Base-by-base conservation (phyloP, 2,888 invertebrate species). In the Scaptomyza polygonia region DNA sequence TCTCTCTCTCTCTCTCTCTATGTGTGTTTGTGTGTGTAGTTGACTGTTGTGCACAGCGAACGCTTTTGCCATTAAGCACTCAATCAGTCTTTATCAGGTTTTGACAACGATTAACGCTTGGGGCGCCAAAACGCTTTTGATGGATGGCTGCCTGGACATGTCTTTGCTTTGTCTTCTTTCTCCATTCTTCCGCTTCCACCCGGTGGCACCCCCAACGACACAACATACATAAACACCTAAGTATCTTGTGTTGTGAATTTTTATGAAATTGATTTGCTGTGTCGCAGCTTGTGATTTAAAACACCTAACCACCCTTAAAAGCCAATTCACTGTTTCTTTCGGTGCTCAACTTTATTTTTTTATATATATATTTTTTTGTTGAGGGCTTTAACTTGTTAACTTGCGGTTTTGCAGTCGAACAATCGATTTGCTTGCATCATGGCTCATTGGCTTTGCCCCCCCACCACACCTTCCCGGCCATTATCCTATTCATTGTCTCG, bases 71-170 rank as follows among this genome's bases (percentile, higher is more conserved):
- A 84, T 84, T 84, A 84, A 86, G 84, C 84, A 88, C 88, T 88
- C 84, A 84, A 84, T 84, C 84, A 84, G 84, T 88, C 84, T 88
- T 88, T 84, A 88, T 84, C 84, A 84, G 86, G 88, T 84, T 84
- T 88, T 88, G 84, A 84, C 88, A 84, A 88, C 84, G 84, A 84
- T 84, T 84, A 84, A 84, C 84, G 84, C 88, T 79, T 57, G 49
- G 68, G 84, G 84, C 86, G 80, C 79, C 84, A 75, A 75, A 78
- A 73, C 72, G 73, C 83, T 73, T 85, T 82, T 82, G 84, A 84
- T 84, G 86, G 84, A 84, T 84, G 86, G 86, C 69, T 76, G 69
- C 51, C 59, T 83, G 77, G 80, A 77, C 67, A 56, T 59, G 62
- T 67, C 21, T 39, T 47, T 21, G 14, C 18, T 2, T n/a, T 64